These are phyloP conservation scores for Drosophila rhopaloa DNA, from an alignment of 1,140 invertebrate genomes.

Conservation along the genomic window DNA sequence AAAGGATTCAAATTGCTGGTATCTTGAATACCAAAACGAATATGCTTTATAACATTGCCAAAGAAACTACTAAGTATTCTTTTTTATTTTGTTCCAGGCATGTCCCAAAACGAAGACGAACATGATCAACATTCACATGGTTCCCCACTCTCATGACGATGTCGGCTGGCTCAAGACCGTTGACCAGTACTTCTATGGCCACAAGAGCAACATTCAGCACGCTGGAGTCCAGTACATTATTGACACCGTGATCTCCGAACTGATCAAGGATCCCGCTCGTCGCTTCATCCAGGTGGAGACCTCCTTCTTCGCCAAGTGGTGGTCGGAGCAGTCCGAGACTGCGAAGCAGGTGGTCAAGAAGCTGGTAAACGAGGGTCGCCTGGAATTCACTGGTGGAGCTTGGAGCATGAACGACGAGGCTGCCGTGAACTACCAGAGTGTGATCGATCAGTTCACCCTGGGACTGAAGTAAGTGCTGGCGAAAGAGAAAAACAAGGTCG, in stretches of 20 bases:
- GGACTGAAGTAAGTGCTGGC: slow-evolving; percentile 87
- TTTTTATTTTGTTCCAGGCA: slow-evolving; percentile 84
- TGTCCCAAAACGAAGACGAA: slow-evolving; percentile 86
- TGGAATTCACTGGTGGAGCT: slow-evolving; percentile 95
- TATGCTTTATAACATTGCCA: too few relatives aligned
- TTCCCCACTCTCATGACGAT: slow-evolving; percentile 94
- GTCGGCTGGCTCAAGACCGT: slow-evolving; percentile 97
- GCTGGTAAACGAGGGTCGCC: slow-evolving; percentile 90
- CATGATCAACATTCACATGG: slow-evolving; percentile 93
- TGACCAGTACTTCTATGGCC: slow-evolving; percentile 96
- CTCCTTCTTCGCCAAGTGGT: slow-evolving; percentile 98
- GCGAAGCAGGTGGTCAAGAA: slow-evolving; percentile 86
- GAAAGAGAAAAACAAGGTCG: background rate
- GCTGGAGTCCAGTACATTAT: slow-evolving; percentile 97
- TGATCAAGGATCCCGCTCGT: slow-evolving; percentile 90
- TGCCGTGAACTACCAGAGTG: slow-evolving; percentile 94
- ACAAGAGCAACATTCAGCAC: slow-evolving; percentile 89
- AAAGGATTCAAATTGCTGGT: too few relatives aligned
- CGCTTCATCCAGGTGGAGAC: slow-evolving; percentile 92
- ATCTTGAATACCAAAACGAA: too few relatives aligned
- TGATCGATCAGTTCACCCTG: slow-evolving; percentile 97
- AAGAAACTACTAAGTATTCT: background rate
- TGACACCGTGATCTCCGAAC: slow-evolving; percentile 93
- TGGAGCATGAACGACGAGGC: slow-evolving; percentile 99
- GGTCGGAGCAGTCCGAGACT: slow-evolving; percentile 89